Evolutionary conservation across 64 coral and sea anemone species (phyloP).

Genomic region (Astreopora myriophthalma): DNA sequence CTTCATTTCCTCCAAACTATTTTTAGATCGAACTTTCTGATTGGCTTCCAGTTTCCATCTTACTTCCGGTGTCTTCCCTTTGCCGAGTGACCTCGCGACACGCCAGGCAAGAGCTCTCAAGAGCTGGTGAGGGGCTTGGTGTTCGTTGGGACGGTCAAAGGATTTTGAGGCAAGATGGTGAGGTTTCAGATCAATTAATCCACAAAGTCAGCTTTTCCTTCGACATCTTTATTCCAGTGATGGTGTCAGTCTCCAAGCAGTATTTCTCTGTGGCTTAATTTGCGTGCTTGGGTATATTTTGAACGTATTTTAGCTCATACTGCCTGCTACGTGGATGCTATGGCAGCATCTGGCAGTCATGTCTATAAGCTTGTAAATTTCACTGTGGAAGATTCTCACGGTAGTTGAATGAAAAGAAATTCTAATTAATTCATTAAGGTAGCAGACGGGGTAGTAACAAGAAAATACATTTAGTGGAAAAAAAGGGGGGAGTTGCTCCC

Average conservation of each 20-base stretch:
- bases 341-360: neutral
- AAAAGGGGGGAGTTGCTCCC: no score
- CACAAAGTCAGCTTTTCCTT: neutral
- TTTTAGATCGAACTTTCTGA: constrained; percentile 73
- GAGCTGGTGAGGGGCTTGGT: neutral
- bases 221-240: neutral
- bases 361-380: no score
- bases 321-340: neutral
- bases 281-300: neutral
- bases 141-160: neutral
- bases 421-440: no score
- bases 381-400: no score
- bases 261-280: neutral
- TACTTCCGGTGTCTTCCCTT: constrained; percentile 72
- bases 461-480: no score
- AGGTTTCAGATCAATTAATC: neutral
- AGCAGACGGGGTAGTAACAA: no score
- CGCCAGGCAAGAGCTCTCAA: neutral
- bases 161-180: constrained; percentile 55
- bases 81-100: constrained; percentile 65
- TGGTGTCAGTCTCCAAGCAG: neutral
- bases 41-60: constrained; percentile 43
- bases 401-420: no score
- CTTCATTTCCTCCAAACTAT: constrained; percentile 88
- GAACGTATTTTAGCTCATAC: neutral